phyloP scores from a whole-genome alignment of 2,888 invertebrate genomes.

The Brachylomia viminalis region DNA sequence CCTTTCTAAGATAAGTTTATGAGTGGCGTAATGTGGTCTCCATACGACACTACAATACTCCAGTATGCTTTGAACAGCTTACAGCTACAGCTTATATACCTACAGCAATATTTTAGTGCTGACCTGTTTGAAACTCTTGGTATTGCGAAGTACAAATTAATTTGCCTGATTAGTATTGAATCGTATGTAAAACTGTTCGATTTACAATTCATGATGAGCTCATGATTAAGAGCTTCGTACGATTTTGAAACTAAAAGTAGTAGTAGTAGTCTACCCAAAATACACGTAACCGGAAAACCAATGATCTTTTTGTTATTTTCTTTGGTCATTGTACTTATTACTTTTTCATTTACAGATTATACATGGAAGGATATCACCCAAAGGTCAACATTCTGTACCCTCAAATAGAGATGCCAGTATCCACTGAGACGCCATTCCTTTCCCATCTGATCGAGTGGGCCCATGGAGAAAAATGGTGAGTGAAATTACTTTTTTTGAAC shows the following conservation, averaged over 20 bases:
- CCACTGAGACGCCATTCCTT: conserved; percentile 95
- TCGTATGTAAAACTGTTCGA: no score
- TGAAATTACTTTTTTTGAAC: not conserved
- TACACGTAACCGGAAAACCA: not conserved
- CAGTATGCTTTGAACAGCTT: not conserved
- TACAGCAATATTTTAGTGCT: not conserved
- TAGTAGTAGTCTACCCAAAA: not conserved
- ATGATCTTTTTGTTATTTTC: not conserved
- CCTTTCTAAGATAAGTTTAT: no score
- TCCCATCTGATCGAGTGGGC: conserved; percentile 96
- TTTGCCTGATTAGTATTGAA: no score
- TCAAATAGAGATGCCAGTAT: conserved; percentile 94
- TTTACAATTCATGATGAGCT: no score
- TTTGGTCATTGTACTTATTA: not conserved
- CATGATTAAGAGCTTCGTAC: not conserved
- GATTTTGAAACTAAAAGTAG: not conserved
- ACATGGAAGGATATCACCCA: conserved; percentile 93
- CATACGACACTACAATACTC: not conserved
- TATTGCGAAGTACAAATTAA: not conserved
- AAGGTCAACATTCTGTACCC: conserved; percentile 94
- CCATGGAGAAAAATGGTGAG: conserved; percentile 92
- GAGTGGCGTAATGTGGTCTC: conserved; percentile 3
- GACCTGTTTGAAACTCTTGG: not conserved
- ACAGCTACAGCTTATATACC: no score
- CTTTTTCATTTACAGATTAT: conserved; percentile 89